A percentile compares a stretch with the other conserved stretches of the same genome.
phyloP scores from a whole-genome alignment of 2,113 vertebrate species.

The Synchiropus splendidus region DNA sequence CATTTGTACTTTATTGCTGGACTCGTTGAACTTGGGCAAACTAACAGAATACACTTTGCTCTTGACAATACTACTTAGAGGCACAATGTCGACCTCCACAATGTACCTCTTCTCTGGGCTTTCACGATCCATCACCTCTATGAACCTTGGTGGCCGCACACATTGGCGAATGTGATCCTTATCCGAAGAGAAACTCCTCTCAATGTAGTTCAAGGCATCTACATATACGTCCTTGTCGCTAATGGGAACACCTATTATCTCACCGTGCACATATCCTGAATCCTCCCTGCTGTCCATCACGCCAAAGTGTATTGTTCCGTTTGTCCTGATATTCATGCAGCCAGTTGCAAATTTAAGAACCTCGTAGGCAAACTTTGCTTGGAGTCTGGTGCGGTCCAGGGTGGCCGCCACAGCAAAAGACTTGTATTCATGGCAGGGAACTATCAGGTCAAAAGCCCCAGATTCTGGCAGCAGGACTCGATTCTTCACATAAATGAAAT shows the following conservation, averaged over 20 bases:
- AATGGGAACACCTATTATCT: constrained; percentile 66
- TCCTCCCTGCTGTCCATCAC: constrained; percentile 67
- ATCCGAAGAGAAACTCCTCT: constrained; percentile 46
- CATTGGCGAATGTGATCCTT: constrained; percentile 59
- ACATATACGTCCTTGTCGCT: constrained; percentile 54
- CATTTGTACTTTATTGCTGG: constrained; percentile 48
- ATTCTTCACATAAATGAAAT: constrained; percentile 67
- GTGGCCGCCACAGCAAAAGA: constrained; percentile 57
- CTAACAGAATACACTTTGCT: constrained; percentile 51
- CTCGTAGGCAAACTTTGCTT: constrained; percentile 71
- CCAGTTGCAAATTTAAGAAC: constrained; percentile 71
- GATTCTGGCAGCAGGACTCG: constrained; percentile 69
- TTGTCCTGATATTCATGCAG: constrained; percentile 75
- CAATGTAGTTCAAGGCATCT: constrained; percentile 65
- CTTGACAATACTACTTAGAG: constrained; percentile 51
- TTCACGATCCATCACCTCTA: constrained; percentile 61
- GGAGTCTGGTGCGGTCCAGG: constrained; percentile 56
- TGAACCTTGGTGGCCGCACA: constrained; percentile 69
- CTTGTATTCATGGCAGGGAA: constrained; percentile 76
- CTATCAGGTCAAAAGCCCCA: constrained; percentile 62
- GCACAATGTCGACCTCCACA: constrained; percentile 74
- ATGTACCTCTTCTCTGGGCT: constrained; percentile 61
- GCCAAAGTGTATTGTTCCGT: constrained; percentile 79
- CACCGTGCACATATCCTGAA: constrained; percentile 54
- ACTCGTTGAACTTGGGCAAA: constrained; percentile 67